Base-by-base conservation (phyloP, 2,888 invertebrate genomes). In the Terebella lapidaria region DNA sequence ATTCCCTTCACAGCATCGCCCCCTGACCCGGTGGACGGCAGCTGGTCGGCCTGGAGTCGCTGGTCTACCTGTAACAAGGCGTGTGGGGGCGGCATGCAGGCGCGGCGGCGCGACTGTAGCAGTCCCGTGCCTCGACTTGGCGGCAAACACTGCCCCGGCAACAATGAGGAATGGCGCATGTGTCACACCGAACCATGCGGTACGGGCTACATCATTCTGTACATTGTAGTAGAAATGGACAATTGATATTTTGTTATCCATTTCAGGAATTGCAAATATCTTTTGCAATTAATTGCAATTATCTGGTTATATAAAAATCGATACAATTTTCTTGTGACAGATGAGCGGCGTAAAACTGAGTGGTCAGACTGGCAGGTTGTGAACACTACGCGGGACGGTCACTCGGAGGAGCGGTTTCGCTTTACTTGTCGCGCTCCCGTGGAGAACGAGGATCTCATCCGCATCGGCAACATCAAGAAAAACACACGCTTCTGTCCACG, bases 61-160 rank as follows among this genome's bases (percentile, higher is more conserved):
- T 89, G 89, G 89, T 84, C 86, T 0, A 78, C 84, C 0, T 90
- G 89, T 75, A 85, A 85, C 35, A 84, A 81, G 1, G 83, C 84
- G 24, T 89, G 89, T 73, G 88, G 87, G 1, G 86, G 86, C 1
- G 89, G 92, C 0, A 84, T 86, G 53, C 91, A 92, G 79, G 84
- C 60, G 83, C 89, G 59, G 84, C 80, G 57, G 70, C 83, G 65
- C 69, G 72, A 27, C n/a, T 84, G 83, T 66, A 78, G 79, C 64
- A 73, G 69, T 59, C 79, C 78, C 1, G 58, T 62, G 49, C 76
- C 78, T 18, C 59, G 70, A 1, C 52, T 26, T 10, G 47, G 45
- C 15, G 61, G 61, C 2, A n/a, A 42, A 30, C 89, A 26, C 24
- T 94, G 94, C 74, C 83, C 85, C 1, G 94, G 94, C 0, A 87